A percentile compares a stretch with the other conserved stretches of the same genome.
These are phyloP conservation scores for Cecidostiba fungosa DNA, from an alignment of 2,888 invertebrate genomes.

Conservation along the genomic window DNA sequence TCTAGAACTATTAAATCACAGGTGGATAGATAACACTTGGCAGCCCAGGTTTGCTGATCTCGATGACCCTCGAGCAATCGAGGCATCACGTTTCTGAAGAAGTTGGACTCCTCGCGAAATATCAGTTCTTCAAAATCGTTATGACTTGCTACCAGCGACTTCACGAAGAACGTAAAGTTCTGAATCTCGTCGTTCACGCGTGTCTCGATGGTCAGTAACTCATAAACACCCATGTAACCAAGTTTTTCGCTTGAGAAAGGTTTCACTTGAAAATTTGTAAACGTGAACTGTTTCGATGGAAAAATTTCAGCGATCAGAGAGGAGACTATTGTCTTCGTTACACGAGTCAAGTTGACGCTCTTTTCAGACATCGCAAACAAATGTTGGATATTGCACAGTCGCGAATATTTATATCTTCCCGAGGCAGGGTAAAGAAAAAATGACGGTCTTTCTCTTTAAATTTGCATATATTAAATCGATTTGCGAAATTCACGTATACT, in stretches of 20 bases:
- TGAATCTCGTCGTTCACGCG: not conserved
- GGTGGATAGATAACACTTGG: slow-evolving; percentile 38
- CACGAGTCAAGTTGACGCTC: not conserved
- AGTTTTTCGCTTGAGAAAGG: slow-evolving; percentile 24
- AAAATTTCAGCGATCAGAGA: not conserved
- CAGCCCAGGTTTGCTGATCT: slow-evolving; percentile 1
- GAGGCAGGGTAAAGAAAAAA: not conserved
- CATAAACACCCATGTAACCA: slow-evolving; percentile 35
- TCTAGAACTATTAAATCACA: slow-evolving; percentile 35
- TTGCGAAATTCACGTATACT: too few relatives aligned
- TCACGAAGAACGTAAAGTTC: slow-evolving; percentile 47
- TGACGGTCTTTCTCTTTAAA: too few relatives aligned
- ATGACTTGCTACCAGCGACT: not conserved
- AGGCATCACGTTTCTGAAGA: slow-evolving; percentile 20
- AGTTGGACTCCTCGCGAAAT: slow-evolving; percentile 33
- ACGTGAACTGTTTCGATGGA: not conserved
- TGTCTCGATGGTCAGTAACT: slow-evolving; percentile 32
- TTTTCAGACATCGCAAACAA: not conserved
- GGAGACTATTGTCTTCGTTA: not conserved
- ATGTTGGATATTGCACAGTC: not conserved
- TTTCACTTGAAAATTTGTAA: not conserved
- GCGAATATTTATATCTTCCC: not conserved
- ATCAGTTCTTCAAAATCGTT: slow-evolving; percentile 12
- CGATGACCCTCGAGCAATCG: not conserved
- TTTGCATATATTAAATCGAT: too few relatives aligned